A percentile compares a stretch with the other conserved stretches of the same genome.
phyloP scores from a whole-genome alignment of 2,888 invertebrate species.

The Caradrina kadenii region DNA sequence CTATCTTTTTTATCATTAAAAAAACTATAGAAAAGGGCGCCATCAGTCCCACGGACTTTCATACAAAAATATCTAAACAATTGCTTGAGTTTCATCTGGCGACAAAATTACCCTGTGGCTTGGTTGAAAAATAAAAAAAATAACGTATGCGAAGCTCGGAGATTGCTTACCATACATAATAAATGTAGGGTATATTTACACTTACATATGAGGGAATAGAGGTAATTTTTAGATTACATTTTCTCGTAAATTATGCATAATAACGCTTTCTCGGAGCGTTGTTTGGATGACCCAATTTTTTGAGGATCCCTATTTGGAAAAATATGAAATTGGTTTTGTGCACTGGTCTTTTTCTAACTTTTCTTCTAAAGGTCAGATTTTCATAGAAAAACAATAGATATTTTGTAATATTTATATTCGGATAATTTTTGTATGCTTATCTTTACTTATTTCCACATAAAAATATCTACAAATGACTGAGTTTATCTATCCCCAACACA shows the following conservation, averaged over 20 bases:
- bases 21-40: conserved; percentile 12
- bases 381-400: not conserved
- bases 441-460: not conserved
- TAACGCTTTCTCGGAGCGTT: conserved; percentile 11
- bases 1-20: not conserved
- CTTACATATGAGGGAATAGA: conserved; percentile 42
- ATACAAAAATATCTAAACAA: conserved; percentile 49
- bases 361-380: not conserved
- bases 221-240: conserved; percentile 52
- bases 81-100: conserved; percentile 47
- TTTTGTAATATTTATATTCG: no score
- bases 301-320: not conserved
- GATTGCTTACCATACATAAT: conserved; percentile 60
- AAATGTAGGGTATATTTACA: conserved; percentile 49
- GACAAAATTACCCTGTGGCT: conserved; percentile 47
- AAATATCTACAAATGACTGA: conserved; percentile 3
- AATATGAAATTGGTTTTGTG: conserved; percentile 10
- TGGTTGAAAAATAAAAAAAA: conserved; percentile 40
- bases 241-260: conserved; percentile 40
- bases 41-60: conserved; percentile 6
- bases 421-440: not conserved
- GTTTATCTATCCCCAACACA: conserved; percentile 6
- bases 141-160: conserved; percentile 37
- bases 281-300: conserved; percentile 26
- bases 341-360: not conserved